phyloP scores from a whole-genome alignment of 1,140 invertebrate species.

The Drosophila pandora region DNA sequence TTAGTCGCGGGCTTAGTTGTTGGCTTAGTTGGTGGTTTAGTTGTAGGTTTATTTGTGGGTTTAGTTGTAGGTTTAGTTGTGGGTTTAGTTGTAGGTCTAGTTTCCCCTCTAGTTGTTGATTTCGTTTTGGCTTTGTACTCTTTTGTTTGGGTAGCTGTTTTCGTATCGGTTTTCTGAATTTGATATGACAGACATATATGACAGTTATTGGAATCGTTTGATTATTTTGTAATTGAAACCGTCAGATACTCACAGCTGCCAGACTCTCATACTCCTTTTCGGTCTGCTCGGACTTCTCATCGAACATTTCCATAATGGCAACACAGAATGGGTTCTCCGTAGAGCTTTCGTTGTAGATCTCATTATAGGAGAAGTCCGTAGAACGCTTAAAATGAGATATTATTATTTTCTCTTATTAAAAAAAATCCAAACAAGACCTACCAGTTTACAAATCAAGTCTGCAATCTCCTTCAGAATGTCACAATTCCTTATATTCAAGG shows the following conservation, averaged over 20 bases:
- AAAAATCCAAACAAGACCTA: slow-evolving; percentile 16
- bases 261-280: background rate
- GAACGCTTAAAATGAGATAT: slow-evolving; percentile 14
- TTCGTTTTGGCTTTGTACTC: slow-evolving; percentile 34
- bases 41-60: slow-evolving; percentile 14
- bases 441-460: slow-evolving; percentile 56
- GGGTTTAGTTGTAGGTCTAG: slow-evolving; percentile 12
- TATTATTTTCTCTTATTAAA: background rate
- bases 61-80: slow-evolving; percentile 15
- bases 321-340: slow-evolving; percentile 60
- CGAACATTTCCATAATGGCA: slow-evolving; percentile 37
- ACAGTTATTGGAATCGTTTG: slow-evolving; percentile 43
- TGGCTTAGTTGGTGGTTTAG: slow-evolving; percentile 26
- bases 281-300: background rate
- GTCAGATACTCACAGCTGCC: slow-evolving; percentile 41
- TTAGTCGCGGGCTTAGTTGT: slow-evolving; percentile 17
- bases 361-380: slow-evolving; percentile 44
- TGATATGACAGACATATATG: slow-evolving; percentile 15
- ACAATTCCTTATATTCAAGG: slow-evolving; percentile 25
- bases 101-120: slow-evolving; percentile 13
- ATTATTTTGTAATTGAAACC: slow-evolving; percentile 13
- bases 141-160: slow-evolving; percentile 22
- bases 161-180: slow-evolving; percentile 55
- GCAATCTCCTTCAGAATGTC: slow-evolving; percentile 53
- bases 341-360: slow-evolving; percentile 40